phyloP scores from a whole-genome alignment of 2,113 vertebrate species.

The Thymallus thymallus region DNA sequence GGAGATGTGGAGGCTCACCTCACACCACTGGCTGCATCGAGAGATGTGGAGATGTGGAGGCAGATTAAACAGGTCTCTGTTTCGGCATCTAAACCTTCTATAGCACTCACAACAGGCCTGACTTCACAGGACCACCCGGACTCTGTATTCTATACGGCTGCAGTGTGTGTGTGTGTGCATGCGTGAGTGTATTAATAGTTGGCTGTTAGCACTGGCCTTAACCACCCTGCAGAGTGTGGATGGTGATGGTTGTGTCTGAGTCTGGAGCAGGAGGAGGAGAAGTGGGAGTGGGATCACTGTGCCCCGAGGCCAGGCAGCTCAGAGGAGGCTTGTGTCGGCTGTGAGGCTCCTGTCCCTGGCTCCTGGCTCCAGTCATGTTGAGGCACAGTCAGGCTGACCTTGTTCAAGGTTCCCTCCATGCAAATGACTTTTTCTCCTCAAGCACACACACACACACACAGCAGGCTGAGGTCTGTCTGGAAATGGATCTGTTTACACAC shows the following conservation, averaged over 20 bases:
- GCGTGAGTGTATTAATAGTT: neutral
- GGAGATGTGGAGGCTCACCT: no score
- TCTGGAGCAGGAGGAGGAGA: constrained; percentile 32
- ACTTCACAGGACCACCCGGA: neutral
- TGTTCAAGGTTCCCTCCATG: constrained; percentile 42
- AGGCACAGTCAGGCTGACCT: constrained; percentile 46
- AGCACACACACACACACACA: neutral
- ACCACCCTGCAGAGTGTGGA: neutral
- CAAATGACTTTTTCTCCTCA: constrained; percentile 48
- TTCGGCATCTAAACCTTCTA: neutral
- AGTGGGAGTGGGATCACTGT: neutral
- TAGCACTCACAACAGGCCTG: neutral
- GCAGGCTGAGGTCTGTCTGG: constrained; percentile 2
- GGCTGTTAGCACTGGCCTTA: neutral
- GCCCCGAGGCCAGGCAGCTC: constrained; percentile 43
- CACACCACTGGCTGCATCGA: no score
- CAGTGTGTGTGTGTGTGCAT: neutral
- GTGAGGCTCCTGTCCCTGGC: constrained; percentile 12
- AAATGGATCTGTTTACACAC: constrained; percentile 56
- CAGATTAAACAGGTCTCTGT: neutral
- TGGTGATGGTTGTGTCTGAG: neutral
- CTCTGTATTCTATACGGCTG: neutral
- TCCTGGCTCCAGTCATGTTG: constrained; percentile 39
- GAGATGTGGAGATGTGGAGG: neutral
- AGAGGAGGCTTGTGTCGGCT: constrained; percentile 27